These are phyloP conservation scores for Apodemus agrarius DNA, from an alignment of 2,797 vertebrate species.

Conservation along the genomic window DNA sequence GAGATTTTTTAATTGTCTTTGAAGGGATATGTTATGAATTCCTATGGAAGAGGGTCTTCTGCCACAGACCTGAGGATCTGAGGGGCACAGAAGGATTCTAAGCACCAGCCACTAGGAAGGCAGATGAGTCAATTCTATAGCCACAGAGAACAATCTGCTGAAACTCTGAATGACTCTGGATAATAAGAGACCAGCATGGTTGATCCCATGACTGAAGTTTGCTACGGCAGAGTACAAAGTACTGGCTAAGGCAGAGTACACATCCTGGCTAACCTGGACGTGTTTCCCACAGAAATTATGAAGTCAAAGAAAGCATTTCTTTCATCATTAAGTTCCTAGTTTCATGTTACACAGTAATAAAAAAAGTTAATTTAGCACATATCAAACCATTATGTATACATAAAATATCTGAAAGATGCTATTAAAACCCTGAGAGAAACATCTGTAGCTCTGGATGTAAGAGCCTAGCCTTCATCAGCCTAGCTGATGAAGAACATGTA, in stretches of 20 bases:
- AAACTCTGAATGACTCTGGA: background rate
- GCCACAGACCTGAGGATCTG: background rate
- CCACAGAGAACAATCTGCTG: background rate
- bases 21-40: background rate
- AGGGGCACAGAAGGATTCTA: background rate
- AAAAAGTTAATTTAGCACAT: background rate
- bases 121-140: background rate
- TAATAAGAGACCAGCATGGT: background rate
- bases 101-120: background rate
- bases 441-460: background rate
- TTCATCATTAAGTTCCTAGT: background rate
- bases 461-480: background rate
- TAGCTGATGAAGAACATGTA: background rate
- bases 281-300: background rate
- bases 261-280: background rate
- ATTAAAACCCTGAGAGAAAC: background rate
- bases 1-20: background rate
- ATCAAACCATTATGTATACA: background rate
- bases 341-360: background rate
- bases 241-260: background rate
- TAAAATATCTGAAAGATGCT: background rate
- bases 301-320: background rate
- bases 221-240: background rate
- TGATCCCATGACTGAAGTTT: background rate
- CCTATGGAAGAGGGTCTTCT: background rate